phyloP scores from a whole-genome alignment of 2,113 vertebrate species.

The Oryzias curvinotus region DNA sequence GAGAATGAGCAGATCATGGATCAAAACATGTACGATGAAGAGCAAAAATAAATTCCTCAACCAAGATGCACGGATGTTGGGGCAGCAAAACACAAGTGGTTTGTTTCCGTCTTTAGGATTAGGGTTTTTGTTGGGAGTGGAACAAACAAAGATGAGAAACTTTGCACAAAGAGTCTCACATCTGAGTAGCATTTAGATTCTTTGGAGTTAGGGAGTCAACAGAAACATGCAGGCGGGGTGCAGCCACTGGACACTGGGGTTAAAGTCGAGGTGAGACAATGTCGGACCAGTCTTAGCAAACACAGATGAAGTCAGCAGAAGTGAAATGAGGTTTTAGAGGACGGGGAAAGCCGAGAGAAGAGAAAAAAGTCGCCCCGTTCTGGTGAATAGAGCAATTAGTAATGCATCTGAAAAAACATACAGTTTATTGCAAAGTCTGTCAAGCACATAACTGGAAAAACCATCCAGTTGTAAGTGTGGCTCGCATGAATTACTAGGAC shows the following conservation, averaged over 20 bases:
- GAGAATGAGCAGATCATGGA: conserved; percentile 15
- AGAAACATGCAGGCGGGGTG: conserved; percentile 53
- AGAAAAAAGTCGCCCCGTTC: conserved; percentile 22
- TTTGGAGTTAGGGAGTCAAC: conserved; percentile 15
- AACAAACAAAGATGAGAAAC: too few species aligned
- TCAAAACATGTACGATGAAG: conserved; percentile 55
- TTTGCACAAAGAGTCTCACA: too few species aligned
- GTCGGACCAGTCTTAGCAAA: conserved; percentile 36
- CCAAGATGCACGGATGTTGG: conserved; percentile 47
- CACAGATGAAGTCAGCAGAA: conserved; percentile 49
- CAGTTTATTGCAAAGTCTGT: not conserved
- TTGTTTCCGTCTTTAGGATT: too few species aligned
- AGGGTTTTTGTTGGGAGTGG: too few species aligned
- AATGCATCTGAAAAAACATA: not conserved
- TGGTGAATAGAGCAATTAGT: conserved; percentile 44
- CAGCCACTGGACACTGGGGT: conserved; percentile 45
- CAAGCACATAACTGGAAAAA: too few species aligned
- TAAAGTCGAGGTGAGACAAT: conserved; percentile 28
- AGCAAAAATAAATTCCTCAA: conserved; percentile 17
- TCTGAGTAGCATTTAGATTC: conserved; percentile 48
- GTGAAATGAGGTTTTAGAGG: conserved; percentile 70
- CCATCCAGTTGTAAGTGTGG: too few species aligned
- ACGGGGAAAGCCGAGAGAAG: conserved; percentile 54
- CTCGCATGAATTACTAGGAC: too few species aligned
- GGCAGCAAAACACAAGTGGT: conserved; percentile 49